Conservation (phyloP, 1,140 invertebrate species). For the Musca domestica region DNA sequence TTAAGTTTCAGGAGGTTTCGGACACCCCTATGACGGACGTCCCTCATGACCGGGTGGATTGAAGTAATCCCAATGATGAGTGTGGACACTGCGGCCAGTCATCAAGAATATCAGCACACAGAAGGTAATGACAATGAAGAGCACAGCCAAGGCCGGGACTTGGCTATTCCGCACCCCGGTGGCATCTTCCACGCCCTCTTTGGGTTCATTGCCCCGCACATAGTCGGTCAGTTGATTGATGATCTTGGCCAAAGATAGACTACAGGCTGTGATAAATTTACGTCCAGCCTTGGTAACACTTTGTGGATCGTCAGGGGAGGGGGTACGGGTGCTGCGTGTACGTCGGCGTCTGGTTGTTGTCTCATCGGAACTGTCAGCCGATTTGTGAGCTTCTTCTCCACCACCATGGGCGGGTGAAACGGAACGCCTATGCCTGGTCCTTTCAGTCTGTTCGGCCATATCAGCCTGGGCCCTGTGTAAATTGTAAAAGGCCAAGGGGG, state of each 20-base stretch:
- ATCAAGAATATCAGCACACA: conserved; percentile 59
- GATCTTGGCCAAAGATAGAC: conserved; percentile 62
- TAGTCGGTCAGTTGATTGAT: conserved; percentile 65
- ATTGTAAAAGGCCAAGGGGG: conserved; percentile 53
- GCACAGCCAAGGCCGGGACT: conserved; percentile 69
- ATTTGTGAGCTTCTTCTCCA: conserved; percentile 30
- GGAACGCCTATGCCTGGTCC: conserved; percentile 35
- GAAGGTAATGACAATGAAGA: conserved; percentile 71
- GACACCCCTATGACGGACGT: conserved; percentile 24
- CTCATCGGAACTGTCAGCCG: conserved; percentile 36
- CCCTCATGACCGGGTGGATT: conserved; percentile 65
- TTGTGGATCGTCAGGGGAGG: conserved; percentile 42
- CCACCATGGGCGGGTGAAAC: conserved; percentile 14
- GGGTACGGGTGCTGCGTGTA: conserved; percentile 52
- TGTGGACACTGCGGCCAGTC: conserved; percentile 65
- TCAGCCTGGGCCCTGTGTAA: conserved; percentile 49
- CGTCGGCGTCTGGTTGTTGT: conserved; percentile 44
- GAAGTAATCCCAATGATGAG: conserved; percentile 82
- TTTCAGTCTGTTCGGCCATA: conserved; percentile 32
- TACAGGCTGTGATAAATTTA: conserved; percentile 66
- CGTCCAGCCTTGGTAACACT: conserved; percentile 62
- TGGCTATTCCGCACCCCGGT: conserved; percentile 52
- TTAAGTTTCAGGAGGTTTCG: too few relatives aligned
- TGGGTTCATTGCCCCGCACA: conserved; percentile 59
- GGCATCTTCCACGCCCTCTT: conserved; percentile 59